Percentiles rank a stretch among this genome's conserved stretches.
These are phyloP conservation scores for Emys orbicularis DNA, from an alignment of 2,797 vertebrate genomes.

Conservation along the genomic window DNA sequence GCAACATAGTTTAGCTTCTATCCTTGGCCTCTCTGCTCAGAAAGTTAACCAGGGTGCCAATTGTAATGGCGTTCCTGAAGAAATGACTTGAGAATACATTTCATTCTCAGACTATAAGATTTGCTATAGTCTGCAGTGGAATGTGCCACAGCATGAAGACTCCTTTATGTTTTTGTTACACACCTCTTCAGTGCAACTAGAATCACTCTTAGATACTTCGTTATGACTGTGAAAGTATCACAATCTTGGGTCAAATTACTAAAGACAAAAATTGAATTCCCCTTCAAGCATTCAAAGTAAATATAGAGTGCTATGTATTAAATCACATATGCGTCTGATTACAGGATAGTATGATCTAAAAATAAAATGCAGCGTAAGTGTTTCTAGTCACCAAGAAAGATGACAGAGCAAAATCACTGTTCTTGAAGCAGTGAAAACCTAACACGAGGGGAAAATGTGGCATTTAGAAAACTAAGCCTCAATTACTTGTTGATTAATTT, in stretches of 20 bases:
- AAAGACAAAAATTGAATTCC: background rate
- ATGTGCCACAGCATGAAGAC: background rate
- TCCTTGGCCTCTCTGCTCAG: background rate
- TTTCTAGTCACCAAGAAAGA: background rate
- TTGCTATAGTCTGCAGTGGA: rapidly evolving
- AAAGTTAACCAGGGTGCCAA: background rate
- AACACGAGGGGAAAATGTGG: background rate
- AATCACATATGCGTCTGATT: background rate
- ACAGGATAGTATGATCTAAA: background rate
- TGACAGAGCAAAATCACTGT: background rate
- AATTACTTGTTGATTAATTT: background rate
- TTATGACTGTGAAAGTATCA: background rate
- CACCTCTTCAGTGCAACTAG: background rate
- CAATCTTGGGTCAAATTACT: background rate
- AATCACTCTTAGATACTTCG: background rate
- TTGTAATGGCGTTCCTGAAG: background rate
- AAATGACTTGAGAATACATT: rapidly evolving
- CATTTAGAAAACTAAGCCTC: background rate
- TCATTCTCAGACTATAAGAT: rapidly evolving
- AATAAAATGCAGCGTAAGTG: background rate
- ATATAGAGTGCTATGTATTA: background rate
- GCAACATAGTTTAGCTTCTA: background rate
- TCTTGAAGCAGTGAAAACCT: background rate
- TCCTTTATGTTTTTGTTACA: rapidly evolving
- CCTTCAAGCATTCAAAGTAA: background rate